Evolutionary conservation across 1,140 invertebrate species (phyloP).

Genomic region (Papilio dardanus): DNA sequence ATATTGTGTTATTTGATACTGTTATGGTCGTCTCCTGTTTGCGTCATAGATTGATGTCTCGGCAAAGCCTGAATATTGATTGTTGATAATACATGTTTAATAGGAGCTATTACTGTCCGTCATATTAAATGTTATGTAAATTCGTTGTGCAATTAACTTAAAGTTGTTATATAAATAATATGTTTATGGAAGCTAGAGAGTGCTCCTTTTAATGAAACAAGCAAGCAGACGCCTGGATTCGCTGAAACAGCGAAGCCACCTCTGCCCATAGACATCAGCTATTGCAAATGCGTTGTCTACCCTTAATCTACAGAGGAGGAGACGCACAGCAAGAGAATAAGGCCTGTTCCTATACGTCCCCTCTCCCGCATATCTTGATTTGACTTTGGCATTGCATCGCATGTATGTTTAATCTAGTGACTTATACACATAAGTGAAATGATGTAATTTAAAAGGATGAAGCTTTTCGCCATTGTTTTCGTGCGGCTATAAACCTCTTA

Average conservation of each 20-base stretch:
- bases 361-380: no score
- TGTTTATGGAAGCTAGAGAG: no score
- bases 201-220: no score
- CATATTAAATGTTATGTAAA: background rate
- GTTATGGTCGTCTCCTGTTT: background rate
- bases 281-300: no score
- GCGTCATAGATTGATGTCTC: constrained; percentile 4
- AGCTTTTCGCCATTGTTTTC: constrained; percentile 79
- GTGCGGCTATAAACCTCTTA: constrained; percentile 79
- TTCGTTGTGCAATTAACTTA: no score
- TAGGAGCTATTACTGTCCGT: background rate
- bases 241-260: no score
- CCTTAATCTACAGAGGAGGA: no score
- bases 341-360: no score
- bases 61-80: constrained; percentile 12
- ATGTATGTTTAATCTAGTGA: background rate
- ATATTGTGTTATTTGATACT: constrained; percentile 8
- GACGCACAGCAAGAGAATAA: no score
- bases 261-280: no score
- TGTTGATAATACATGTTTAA: background rate
- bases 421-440: constrained; percentile 1
- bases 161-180: no score
- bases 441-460: constrained; percentile 75
- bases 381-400: background rate
- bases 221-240: no score